Conservation (phyloP, 2,888 invertebrate genomes). For the Syrista parreyssii region DNA sequence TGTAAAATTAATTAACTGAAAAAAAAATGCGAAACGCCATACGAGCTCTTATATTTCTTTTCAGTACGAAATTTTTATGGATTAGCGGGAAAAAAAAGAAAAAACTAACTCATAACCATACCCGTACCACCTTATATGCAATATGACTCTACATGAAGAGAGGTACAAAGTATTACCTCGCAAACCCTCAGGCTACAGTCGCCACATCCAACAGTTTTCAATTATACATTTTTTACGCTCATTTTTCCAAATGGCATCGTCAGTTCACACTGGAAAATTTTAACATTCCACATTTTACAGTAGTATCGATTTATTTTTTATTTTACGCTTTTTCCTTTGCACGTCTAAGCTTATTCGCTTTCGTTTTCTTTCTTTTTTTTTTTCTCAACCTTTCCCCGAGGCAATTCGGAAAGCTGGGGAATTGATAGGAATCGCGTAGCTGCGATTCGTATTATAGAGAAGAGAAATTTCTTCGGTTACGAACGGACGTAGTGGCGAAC, state of each 20-base stretch:
- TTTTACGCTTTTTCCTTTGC: background rate
- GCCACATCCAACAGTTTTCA: no score
- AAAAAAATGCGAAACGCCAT: background rate
- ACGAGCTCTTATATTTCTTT: background rate
- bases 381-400: background rate
- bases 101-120: background rate
- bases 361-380: background rate
- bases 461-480: conserved; percentile 1
- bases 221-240: background rate
- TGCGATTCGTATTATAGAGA: background rate
- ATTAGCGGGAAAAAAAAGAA: background rate
- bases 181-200: background rate
- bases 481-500: background rate
- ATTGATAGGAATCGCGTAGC: background rate
- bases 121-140: background rate
- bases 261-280: background rate
- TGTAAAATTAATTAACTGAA: background rate
- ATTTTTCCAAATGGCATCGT: background rate
- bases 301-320: background rate
- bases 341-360: background rate
- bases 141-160: background rate
- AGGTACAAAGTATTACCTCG: background rate
- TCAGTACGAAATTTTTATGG: background rate
- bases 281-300: background rate
- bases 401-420: background rate